Base-by-base conservation (phyloP, 2,888 invertebrate genomes). In the Orthosia incerta region DNA sequence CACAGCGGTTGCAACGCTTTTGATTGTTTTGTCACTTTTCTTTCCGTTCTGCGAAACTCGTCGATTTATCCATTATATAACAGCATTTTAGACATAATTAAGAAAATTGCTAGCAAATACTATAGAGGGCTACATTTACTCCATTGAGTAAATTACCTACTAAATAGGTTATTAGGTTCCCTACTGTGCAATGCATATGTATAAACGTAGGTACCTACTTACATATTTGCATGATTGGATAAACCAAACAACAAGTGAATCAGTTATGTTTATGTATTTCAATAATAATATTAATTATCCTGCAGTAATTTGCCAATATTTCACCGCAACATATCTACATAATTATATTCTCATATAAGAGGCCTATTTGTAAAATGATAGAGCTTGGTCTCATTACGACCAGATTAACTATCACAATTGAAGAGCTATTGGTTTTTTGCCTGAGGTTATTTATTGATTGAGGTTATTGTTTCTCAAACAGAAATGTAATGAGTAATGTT, bases 81-180 rank as follows among this genome's bases (percentile, higher is more conserved):
- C 31, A 11, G n/a, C 12, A 65, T 64, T 1, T 16, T 20, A 39
- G 13, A 18, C 45, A 60, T 9, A 13, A 39, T 9, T 59, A 23
- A 23, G 45, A 1, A 39, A 7, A 46, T n/a, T 18, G 59, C 11
- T 15, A 26, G 15, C 26, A 50, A 71, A 18, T 69, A 53, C 53
- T 50, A 12, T 3, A 13, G 45, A 15, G 1, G 26, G 18, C 11
- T 67, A 39, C 15, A 23, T 39, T 4, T 3, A 20, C 45, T 71
- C 1, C 12, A 55, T 75, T 23, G 20, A 67, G 48, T 50, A 26
- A 39, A 76, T 18, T 55, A 65, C 39, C n/a, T 55, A 56, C 39
- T 50, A 56, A 67, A 50, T 67, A 45, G 46, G n/a, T 26, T 60
- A 39, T 39, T 23, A 57, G 51, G 79, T 39, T 79, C 11, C 75